Evolutionary conservation across 2,113 vertebrate genomes (phyloP).

Genomic region (Strix uralensis): DNA sequence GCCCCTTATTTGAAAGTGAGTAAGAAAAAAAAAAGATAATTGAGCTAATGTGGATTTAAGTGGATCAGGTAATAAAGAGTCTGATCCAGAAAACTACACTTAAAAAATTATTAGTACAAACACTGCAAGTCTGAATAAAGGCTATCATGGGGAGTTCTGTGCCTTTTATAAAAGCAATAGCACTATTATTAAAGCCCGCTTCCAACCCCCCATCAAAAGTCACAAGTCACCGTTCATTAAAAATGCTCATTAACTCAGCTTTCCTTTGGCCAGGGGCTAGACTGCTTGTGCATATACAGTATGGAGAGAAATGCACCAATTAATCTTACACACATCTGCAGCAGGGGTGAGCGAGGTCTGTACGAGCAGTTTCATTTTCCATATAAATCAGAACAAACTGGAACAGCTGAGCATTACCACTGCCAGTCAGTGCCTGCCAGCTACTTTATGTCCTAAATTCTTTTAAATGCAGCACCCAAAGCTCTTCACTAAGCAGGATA

Average conservation of each 20-base stretch:
- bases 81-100: conserved; percentile 3
- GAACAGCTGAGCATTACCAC: conserved; percentile 17
- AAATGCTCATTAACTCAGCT: conserved; percentile 56
- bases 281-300: neutral
- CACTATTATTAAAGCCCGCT: neutral
- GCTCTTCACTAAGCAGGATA: neutral
- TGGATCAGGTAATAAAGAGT: neutral
- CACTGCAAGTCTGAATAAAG: neutral
- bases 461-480: neutral
- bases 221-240: conserved; percentile 59
- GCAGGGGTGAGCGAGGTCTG: conserved; percentile 6
- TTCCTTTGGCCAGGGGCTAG: conserved; percentile 34
- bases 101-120: conserved; percentile 20
- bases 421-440: conserved; percentile 52
- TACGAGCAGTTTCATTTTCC: conserved; percentile 24
- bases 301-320: conserved; percentile 32
- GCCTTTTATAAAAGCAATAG: neutral
- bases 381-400: conserved; percentile 20
- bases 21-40: neutral
- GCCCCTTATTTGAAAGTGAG: neutral
- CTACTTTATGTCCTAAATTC: conserved; percentile 52
- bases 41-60: neutral
- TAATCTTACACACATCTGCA: conserved; percentile 45
- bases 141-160: neutral
- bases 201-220: neutral